Conservation (phyloP, 2,797 vertebrate species). For the Pantherophis vulpinus region DNA sequence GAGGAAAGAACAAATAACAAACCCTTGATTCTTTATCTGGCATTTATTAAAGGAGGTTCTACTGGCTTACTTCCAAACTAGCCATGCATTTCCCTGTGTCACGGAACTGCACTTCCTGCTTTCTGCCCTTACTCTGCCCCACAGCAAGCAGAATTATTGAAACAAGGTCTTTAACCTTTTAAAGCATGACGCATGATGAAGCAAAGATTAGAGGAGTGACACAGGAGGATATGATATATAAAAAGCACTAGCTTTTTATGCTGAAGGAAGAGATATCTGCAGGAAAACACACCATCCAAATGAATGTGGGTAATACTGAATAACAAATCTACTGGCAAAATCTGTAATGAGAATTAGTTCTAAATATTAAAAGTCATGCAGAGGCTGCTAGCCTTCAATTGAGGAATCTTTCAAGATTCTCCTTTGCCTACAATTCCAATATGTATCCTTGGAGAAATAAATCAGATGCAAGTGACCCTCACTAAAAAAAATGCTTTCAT, state of each 20-base stretch:
- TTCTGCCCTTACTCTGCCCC: slow-evolving; percentile 27
- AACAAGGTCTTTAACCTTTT: slow-evolving; percentile 40
- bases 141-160: slow-evolving; percentile 34
- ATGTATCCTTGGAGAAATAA: neutral
- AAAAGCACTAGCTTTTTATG: neutral
- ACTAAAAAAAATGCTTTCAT: neutral
- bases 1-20: slow-evolving; percentile 36
- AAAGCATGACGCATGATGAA: neutral
- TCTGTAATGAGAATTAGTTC: neutral
- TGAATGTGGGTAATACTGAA: fast-evolving
- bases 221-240: neutral
- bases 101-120: slow-evolving; percentile 61
- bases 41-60: slow-evolving; percentile 67
- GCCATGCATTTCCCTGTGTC: slow-evolving; percentile 51
- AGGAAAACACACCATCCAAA: neutral
- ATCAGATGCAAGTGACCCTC: neutral
- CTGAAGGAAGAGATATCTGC: neutral
- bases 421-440: no score
- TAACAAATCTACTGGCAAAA: neutral
- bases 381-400: neutral
- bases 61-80: slow-evolving; percentile 57
- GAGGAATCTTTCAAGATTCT: neutral
- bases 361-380: neutral
- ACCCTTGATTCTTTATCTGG: slow-evolving; percentile 25
- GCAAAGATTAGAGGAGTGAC: neutral